Evolutionary conservation across 92 coral and sea anemone genomes (phyloP), one percentile per base, ranked within the genome.

Genomic region (Plumapathes pennacea): DNA sequence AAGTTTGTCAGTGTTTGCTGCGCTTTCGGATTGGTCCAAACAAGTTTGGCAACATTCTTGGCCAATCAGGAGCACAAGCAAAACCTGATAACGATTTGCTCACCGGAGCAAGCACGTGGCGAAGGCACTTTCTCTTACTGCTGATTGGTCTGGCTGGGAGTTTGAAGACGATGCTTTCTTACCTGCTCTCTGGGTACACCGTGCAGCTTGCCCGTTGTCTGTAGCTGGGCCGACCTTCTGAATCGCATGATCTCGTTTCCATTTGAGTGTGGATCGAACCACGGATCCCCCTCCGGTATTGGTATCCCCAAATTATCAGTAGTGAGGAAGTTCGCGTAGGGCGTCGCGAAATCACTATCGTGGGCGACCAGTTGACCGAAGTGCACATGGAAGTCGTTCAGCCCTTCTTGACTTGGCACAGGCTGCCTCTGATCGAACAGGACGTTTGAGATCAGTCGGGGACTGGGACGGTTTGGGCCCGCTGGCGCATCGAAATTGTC

Each of bases 341-440:
- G 99, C 12, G 99, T 94, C 21, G 99, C 96, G 38, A 94, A 94
- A 45, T 94, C 99, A 3, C 88, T 81, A 62, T 94, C 99, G 73
- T 94, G 99, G 4, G 99, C 99, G 38, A 94, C 66, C 31, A 94
- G 72, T 47, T 94, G 99, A 0, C 99, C 99, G 70, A 94, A 84
- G 55, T 94, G 70, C 97, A 86, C 71, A 65, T 94, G 99, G 46
- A 94, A 89, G 40, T 89, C 89, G 32, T 94, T 94, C 10, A 94
- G 73, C 7, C 95, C 90, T 37, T 69, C 76, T 40, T 76, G 58
- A 60, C 96, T 94, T 44, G 64, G 62, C 7, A 89, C 60, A 23
- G 84, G 85, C 23, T 34, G 62, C 38, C 92, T 85, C 80, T 94
- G 99, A 28, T 94, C 96, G 54, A 85, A 90, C 2, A 94, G 38